These are phyloP conservation scores for Osmoderma eremita DNA, from an alignment of 2,888 invertebrate species.

Conservation along the genomic window DNA sequence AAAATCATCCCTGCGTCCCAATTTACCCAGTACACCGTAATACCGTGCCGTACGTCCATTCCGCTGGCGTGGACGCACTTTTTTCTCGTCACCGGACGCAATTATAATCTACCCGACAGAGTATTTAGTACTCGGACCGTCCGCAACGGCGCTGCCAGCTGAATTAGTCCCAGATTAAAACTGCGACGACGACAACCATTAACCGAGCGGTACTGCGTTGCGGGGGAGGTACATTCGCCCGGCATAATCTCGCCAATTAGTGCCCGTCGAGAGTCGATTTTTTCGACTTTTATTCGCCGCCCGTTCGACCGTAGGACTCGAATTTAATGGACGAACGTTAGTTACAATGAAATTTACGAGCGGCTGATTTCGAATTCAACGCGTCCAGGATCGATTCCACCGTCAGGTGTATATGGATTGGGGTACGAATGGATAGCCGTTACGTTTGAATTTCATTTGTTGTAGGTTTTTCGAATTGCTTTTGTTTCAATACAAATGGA, in stretches of 20 bases:
- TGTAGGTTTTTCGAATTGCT: no score
- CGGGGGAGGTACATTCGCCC: constrained; percentile 55
- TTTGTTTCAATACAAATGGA: no score
- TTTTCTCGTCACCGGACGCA: constrained; percentile 33
- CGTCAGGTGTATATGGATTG: constrained; percentile 30
- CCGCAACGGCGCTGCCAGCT: constrained; percentile 59
- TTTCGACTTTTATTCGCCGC: no score
- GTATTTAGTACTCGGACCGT: constrained; percentile 55
- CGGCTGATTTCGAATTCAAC: constrained; percentile 38
- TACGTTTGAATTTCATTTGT: constrained; percentile 33
- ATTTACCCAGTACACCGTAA: not conserved
- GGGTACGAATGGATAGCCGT: constrained; percentile 19
- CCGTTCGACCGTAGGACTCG: constrained; percentile 30
- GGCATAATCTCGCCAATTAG: constrained; percentile 58
- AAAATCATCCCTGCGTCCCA: not conserved
- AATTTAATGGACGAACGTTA: constrained; percentile 42
- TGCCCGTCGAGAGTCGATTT: constrained; percentile 36
- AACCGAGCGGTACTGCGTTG: constrained; percentile 46
- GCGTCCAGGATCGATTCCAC: constrained; percentile 36
- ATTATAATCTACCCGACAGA: constrained; percentile 50
- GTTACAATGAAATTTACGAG: constrained; percentile 41
- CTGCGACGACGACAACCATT: constrained; percentile 62
- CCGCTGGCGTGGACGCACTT: constrained; percentile 35
- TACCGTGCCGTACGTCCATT: constrained; percentile 1
- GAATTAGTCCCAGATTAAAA: constrained; percentile 64